Conservation (phyloP, 37 sponge, comb jelly and placozoan species). For the Crambe crambe region DNA sequence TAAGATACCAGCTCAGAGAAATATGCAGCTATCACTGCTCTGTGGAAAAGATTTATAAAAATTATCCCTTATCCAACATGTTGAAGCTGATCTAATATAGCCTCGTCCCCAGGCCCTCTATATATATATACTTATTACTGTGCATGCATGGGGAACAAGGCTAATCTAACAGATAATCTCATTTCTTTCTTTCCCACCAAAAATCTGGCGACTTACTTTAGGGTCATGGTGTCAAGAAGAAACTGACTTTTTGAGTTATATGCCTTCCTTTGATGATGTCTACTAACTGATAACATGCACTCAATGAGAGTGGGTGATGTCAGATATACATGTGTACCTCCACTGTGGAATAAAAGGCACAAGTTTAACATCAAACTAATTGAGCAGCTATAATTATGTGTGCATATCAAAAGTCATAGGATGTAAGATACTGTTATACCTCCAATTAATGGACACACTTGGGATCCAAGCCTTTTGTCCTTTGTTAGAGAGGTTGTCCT, state of each 20-base stretch:
- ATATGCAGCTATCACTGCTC: not conserved
- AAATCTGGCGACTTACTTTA: not conserved
- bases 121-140: not conserved
- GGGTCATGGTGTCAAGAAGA: not conserved
- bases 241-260: not conserved
- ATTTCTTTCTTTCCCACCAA: no score
- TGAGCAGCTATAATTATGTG: no score
- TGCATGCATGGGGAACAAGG: not conserved
- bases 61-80: no score
- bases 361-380: no score
- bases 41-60: not conserved
- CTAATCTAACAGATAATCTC: not conserved
- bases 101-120: no score
- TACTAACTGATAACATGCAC: not conserved
- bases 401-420: no score
- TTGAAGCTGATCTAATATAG: no score
- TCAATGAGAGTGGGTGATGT: not conserved
- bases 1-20: not conserved
- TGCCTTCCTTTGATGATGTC: not conserved
- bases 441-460: no score
- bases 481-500: no score
- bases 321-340: not conserved
- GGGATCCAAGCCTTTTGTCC: no score
- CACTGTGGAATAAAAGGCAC: not conserved
- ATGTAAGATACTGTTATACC: no score